Percentiles rank a stretch among this genome's conserved stretches.
These are phyloP conservation scores for Crypturellus tataupa DNA, from an alignment of 2,797 vertebrate species.

Conservation along the genomic window DNA sequence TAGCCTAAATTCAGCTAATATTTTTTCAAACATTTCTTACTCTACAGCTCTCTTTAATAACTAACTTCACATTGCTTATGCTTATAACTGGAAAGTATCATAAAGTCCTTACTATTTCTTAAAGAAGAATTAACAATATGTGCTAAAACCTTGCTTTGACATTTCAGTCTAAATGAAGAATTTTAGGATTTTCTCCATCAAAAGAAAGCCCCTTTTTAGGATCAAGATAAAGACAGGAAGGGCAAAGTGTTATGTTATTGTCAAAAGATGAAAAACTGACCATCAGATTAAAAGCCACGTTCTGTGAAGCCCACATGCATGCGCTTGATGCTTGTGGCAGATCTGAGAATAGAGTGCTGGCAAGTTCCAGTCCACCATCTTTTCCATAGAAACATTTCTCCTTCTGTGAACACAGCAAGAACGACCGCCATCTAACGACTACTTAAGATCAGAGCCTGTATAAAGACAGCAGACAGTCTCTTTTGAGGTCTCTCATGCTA, in stretches of 20 bases:
- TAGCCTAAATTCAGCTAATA: not conserved
- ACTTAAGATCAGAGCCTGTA: not conserved
- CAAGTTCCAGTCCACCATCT: not conserved
- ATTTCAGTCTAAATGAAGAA: not conserved
- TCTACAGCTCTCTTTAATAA: not conserved
- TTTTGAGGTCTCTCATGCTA: not conserved
- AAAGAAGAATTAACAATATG: not conserved
- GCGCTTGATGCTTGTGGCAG: not conserved
- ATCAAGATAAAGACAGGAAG: not conserved
- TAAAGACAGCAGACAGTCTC: not conserved
- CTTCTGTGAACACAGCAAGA: not conserved
- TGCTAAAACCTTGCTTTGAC: not conserved
- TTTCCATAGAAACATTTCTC: not conserved
- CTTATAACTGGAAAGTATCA: not conserved
- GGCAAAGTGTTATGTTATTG: not conserved
- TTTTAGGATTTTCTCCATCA: not conserved
- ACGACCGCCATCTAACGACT: not conserved
- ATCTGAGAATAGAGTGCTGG: not conserved
- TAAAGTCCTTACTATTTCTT: not conserved
- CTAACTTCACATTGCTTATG: not conserved
- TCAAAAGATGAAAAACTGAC: not conserved
- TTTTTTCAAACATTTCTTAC: not conserved
- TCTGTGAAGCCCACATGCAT: not conserved
- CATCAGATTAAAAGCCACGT: not conserved
- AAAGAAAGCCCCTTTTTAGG: not conserved